Percentiles rank a stretch among this genome's conserved stretches.
Evolutionary conservation across 64 coral and sea anemone genomes (phyloP).

Genomic region (Montipora capricornis): DNA sequence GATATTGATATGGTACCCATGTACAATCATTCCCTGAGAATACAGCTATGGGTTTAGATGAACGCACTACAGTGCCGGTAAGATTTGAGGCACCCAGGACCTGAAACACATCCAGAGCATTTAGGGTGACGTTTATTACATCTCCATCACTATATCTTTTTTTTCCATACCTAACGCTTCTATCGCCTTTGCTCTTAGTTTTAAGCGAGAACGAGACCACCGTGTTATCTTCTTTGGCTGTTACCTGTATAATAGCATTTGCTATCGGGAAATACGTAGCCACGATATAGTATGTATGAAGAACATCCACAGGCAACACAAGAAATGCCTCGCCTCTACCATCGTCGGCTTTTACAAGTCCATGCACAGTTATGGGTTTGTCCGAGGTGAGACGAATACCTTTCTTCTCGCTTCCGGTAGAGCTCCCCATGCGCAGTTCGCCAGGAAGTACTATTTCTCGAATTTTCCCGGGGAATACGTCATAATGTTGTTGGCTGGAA

Average conservation of each 20-base stretch:
- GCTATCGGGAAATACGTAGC: conserved; percentile 5
- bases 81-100: conserved; percentile 45
- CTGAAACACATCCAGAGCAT: conserved; percentile 71
- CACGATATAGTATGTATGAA: conserved; percentile 50
- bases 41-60: conserved; percentile 75
- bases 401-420: conserved; percentile 19
- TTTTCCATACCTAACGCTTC: no score
- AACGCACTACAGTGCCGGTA: conserved; percentile 70
- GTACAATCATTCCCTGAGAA: conserved; percentile 90
- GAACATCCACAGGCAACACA: conserved; percentile 33
- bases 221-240: conserved; percentile 47
- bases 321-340: conserved; percentile 58
- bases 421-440: neutral
- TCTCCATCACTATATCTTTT: conserved; percentile 50
- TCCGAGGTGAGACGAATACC: conserved; percentile 50
- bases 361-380: conserved; percentile 42
- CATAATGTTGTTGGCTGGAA: neutral
- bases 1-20: conserved; percentile 27
- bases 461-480: neutral
- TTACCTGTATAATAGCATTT: conserved; percentile 52
- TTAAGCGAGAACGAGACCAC: conserved; percentile 21
- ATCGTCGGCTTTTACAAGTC: neutral
- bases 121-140: conserved; percentile 7
- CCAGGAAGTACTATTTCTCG: conserved; percentile 15
- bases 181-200: neutral